A percentile compares a stretch with the other conserved stretches of the same genome.
These are phyloP conservation scores for Sakesphorus luctuosus DNA, from an alignment of 2,113 vertebrate genomes.

Conservation along the genomic window DNA sequence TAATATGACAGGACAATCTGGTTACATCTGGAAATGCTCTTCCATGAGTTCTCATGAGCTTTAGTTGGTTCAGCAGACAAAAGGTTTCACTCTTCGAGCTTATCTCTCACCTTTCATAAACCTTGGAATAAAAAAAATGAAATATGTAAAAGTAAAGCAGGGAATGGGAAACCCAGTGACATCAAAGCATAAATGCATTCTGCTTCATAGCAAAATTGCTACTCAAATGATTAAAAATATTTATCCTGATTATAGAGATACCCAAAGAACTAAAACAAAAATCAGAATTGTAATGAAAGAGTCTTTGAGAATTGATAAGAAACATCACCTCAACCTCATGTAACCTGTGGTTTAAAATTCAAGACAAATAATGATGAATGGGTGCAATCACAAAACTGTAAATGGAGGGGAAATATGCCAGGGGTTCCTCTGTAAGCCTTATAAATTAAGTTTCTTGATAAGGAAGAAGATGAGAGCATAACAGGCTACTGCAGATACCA, in stretches of 20 bases:
- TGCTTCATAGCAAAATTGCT: not conserved
- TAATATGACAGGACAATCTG: not conserved
- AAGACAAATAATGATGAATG: not conserved
- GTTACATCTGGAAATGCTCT: not conserved
- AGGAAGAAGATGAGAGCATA: not conserved
- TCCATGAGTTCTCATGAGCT: not conserved
- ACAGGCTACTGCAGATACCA: not conserved
- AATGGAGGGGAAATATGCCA: not conserved
- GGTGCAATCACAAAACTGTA: slow-evolving; percentile 3
- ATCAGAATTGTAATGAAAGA: not conserved
- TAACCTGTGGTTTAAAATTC: not conserved
- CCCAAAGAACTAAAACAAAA: slow-evolving; percentile 21
- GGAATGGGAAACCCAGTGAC: not conserved
- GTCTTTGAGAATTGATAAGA: not conserved
- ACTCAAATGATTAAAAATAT: not conserved
- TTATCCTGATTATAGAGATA: not conserved
- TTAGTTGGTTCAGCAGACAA: not conserved
- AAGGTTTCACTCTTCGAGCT: not conserved
- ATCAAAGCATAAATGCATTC: not conserved
- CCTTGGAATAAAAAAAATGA: not conserved
- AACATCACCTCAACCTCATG: not conserved
- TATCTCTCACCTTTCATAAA: not conserved
- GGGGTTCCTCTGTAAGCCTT: not conserved
- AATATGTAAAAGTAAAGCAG: not conserved
- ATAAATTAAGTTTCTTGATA: not conserved